Base-by-base conservation (phyloP, 2,888 invertebrate genomes). In the Pseudococcus longispinus region DNA sequence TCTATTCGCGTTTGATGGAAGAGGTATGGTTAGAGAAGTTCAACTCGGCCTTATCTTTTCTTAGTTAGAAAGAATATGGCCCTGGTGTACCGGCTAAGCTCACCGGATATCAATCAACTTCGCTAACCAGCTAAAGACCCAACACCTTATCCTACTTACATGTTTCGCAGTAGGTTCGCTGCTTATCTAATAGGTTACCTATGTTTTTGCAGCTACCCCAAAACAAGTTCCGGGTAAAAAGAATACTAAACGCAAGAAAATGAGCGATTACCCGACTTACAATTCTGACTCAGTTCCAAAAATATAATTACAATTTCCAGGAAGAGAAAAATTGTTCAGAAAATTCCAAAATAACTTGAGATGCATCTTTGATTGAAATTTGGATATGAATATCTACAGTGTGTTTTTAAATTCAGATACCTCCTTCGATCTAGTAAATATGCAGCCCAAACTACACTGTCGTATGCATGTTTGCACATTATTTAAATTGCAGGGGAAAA, bases 1-100 rank as follows among this genome's bases (percentile, higher is more conserved):
- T 80, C 86, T 80, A 77, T 80, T 77, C 74, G n/a, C n/a, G 60
- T 44, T 86, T 86, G 86, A 86, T 86, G 86, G 86, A 86, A 86
- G 80, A 86, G 86, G 86, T 55, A 77, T 44, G 86, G 86, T 86
- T 74, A 86, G 37, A 77, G 55, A 86, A 86, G 86, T 86, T 86
- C 77, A 86, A 29, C 80, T 77, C 32, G 77, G 80, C 26, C 51
- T 80, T 86, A 86, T 86, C 86, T 80, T 86, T 86, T 46, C 74
- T 85, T 74, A 42, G 85, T 65, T 84, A 84, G 65, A 84, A 84
- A 60, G 84, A 84, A 84, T 84, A 60, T 32, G 29, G 32, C 60
- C 60, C 23, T 18, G n/a, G 18, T 32, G 55, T 32, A 29, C 29
- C 13, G 65, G 55, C 6, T 42, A 84, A 85, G 77, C 85, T 44